phyloP scores from a whole-genome alignment of 2,888 invertebrate genomes.

The Herminia tarsipennalis region DNA sequence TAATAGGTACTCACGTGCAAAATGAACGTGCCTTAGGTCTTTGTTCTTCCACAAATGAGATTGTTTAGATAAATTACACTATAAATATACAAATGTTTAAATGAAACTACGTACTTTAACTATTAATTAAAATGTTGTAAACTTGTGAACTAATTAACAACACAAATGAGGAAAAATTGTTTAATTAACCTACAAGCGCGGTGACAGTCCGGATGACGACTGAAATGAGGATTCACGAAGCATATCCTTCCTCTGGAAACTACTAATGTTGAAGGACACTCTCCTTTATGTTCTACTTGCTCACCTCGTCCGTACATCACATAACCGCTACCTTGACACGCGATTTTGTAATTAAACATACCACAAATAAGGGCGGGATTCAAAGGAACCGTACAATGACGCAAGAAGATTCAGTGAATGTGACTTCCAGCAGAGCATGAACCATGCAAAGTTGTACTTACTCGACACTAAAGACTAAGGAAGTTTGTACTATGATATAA shows the following conservation, averaged over 20 bases:
- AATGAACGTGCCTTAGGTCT: no score
- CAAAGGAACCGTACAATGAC: constrained; percentile 40
- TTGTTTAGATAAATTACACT: neutral
- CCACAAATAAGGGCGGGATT: constrained; percentile 50
- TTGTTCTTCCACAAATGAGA: neutral
- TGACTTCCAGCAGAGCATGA: constrained; percentile 73
- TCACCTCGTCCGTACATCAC: constrained; percentile 64
- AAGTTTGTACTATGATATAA: constrained; percentile 29
- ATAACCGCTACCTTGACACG: constrained; percentile 16
- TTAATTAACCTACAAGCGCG: constrained; percentile 56
- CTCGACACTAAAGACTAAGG: constrained; percentile 47
- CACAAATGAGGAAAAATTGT: constrained; percentile 42
- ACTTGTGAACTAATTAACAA: neutral
- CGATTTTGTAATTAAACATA: constrained; percentile 34
- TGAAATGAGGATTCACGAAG: constrained; percentile 71
- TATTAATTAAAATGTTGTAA: constrained; percentile 13
- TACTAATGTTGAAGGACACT: constrained; percentile 74
- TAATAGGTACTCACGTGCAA: constrained; percentile 37
- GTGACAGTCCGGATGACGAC: constrained; percentile 57
- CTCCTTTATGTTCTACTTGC: constrained; percentile 75
- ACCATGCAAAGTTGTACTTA: constrained; percentile 69
- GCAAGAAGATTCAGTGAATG: constrained; percentile 68
- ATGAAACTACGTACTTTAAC: constrained; percentile 4
- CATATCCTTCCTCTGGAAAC: constrained; percentile 69
- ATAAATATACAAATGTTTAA: neutral